Evolutionary conservation across 2,113 vertebrate genomes (phyloP), one percentile per base, ranked within the genome.

Genomic region (Microcebus tavaratra): DNA sequence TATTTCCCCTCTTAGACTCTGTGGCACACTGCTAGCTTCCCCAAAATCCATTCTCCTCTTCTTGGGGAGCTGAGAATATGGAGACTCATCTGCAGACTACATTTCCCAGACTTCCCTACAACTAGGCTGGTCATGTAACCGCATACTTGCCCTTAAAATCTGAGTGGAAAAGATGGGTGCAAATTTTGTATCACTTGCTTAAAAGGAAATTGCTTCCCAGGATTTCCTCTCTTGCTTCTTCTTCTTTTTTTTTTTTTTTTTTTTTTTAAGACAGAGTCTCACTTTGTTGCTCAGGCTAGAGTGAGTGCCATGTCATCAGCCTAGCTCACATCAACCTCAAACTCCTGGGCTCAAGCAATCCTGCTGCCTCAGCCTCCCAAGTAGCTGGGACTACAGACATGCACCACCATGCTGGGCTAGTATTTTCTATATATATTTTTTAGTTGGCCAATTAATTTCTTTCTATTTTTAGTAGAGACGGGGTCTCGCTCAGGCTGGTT

Each of bases 191-290:
- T 80, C 65, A 57, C 31, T 65, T 86, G 70, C 72, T 95, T 83
- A 84, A 96, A 93, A 92, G 67, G 53, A 91, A 85, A 93, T 34
- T 39, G 10, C 27, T 55, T 61, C 82, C 68, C 61, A 45, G 59
- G 50, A 67, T 53, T 87, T 88, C 61, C 61, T 94, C 76, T 61
- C 59, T 53, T 27, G 39, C 12, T 45, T 48, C 31, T 17, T 27
- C 29, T 53, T 65, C 50, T 78, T 27, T 36, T 53, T 65, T 57
- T 78, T 27, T 36, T 53, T 65, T 78, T 78, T 27, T 36, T 53
- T 65, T 57, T 78, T 27, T 36, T 53, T 65, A 8, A 45, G 45
- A 45, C 45, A 45, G 45, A 45, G 45, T 45, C 45, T 45, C 7
- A 45, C 45, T 45, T 45, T 45, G 45, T 45, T 45, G 45, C 45